phyloP scores from a whole-genome alignment of 2,888 invertebrate genomes.

The Amorpha juglandis region DNA sequence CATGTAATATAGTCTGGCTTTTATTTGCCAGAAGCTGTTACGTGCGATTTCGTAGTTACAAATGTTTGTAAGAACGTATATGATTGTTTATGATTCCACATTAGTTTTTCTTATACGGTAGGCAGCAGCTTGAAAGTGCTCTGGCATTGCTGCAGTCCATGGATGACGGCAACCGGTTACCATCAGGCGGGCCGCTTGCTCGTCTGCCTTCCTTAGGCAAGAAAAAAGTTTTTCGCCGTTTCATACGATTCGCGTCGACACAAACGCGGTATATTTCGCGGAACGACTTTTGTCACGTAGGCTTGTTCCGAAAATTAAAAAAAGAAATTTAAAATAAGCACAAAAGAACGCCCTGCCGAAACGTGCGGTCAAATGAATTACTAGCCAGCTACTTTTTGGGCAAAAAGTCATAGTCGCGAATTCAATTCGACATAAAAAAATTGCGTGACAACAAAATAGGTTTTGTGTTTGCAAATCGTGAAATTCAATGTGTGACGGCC shows the following conservation, averaged over 20 bases:
- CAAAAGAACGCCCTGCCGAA: conserved; percentile 14
- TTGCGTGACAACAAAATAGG: conserved; percentile 35
- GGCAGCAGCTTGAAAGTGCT: too few species aligned
- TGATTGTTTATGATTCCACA: too few species aligned
- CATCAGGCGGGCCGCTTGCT: too few species aligned
- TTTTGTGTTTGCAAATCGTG: conserved; percentile 41
- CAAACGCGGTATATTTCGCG: conserved; percentile 8
- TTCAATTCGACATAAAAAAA: conserved; percentile 45
- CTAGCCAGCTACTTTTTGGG: conserved; percentile 33
- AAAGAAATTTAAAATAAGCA: conserved; percentile 19
- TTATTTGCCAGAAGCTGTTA: background rate
- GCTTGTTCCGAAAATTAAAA: background rate
- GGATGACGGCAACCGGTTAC: too few species aligned
- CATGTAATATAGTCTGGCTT: conserved; percentile 4
- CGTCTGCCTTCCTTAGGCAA: too few species aligned
- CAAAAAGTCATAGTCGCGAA: conserved; percentile 39
- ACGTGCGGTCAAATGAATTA: conserved; percentile 21
- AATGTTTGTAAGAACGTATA: too few species aligned
- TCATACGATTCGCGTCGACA: background rate
- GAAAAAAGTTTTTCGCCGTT: background rate
- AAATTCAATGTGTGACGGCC: conserved; percentile 38
- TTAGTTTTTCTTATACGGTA: too few species aligned
- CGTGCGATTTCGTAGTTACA: background rate
- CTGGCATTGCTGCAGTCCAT: too few species aligned
- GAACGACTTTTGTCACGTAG: conserved; percentile 5